Base-by-base conservation (phyloP, 2,888 invertebrate genomes). In the Drosophila subsilvestris region DNA sequence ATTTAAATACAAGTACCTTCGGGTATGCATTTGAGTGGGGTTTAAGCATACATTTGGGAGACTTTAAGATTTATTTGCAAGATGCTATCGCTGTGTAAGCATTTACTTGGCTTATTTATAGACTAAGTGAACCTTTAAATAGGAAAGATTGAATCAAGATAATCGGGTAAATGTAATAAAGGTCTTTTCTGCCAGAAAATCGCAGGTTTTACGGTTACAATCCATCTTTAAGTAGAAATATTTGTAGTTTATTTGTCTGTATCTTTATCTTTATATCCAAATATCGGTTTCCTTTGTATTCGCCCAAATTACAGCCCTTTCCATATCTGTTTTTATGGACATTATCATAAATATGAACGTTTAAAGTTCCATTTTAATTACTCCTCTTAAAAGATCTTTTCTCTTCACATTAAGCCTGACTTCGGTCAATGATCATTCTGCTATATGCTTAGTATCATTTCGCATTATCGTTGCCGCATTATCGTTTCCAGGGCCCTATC, bases 371-470 rank as follows among this genome's bases (percentile, higher is more conserved):
- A 42, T 61, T 18, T 48, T 42, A 48, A 42, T 48, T 6, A 2
- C 6, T 37, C 6, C 37, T 37, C 37, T 37, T 37, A 14, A 5
- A 14, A 37, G 37, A 5, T 37, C 7, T 14, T 14, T 37, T 14
- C 22, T 14, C 48, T 48, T 29, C 10, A 18, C 22, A 32, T 6
- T 12, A 37, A 32, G 29, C 49, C 18, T 18, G 37, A 37, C 54
- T 53, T 48, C 66, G 54, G 65, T 66, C 65, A 66, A 66, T 66
- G 65, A 55, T 66, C 66, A 54, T 66, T 54, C 48, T 42, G 65
- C 47, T 48, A 48, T 42, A n/a, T 37, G 37, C 14, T n/a, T 7
- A 20, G 48, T 25, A 53, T 65, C 66, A 29, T 42, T 32, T 66
- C 29, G 53, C 65, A 53, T 65, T 65, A 65, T 65, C 63, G 37